Evolutionary conservation across 2,113 vertebrate genomes (phyloP), one percentile per base, ranked within the genome.

Genomic region (Sigmodon hispidus): DNA sequence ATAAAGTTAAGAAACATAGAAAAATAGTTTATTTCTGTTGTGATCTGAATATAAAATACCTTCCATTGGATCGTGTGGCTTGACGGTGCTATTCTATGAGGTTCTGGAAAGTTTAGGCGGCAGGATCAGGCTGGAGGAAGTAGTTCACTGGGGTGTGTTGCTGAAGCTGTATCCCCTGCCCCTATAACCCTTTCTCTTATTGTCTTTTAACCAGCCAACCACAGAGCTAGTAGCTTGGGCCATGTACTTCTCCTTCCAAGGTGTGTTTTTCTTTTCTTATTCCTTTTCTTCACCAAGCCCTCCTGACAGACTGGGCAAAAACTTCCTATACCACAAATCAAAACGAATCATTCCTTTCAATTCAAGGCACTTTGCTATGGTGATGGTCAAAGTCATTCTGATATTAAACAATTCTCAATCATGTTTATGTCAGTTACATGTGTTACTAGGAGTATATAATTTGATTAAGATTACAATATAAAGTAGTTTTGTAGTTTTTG

Each of bases 381-480:
- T 22, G 84, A 24, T 67, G 63, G 36, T 17, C 67, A 13, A 67
- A 67, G 31, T 86, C 13, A 67, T 24, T 7, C 43, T 34, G 61
- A 9, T 40, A 63, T 45, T 75, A 48, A 48, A 15, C 17, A 65
- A 22, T 65, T 65, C 45, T 29, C 45, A 93, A 89, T 16, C 11
- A 45, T 65, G 55, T n/a, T 95, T 83, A 91, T 89, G n/a, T 63
- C 16, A 83, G 61, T 76, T 91, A 50, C 50, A 80, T 19, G 94
- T 75, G 73, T 73, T 91, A 95, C 48, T 94, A 22, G 92, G 50
- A 50, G 55, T 63, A 29, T 13, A 4, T 50, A 50, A 76, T 79
- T 93, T 89, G 89, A 95, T 91, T 55, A 73, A 61, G 95, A 24
- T 88, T 55, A 63, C 11, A 50, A n/a, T 79, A 61, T 24, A 50